Percentiles rank a stretch among this genome's conserved stretches.
Conservation (phyloP, 1,140 invertebrate genomes). For the Ostrea edulis region DNA sequence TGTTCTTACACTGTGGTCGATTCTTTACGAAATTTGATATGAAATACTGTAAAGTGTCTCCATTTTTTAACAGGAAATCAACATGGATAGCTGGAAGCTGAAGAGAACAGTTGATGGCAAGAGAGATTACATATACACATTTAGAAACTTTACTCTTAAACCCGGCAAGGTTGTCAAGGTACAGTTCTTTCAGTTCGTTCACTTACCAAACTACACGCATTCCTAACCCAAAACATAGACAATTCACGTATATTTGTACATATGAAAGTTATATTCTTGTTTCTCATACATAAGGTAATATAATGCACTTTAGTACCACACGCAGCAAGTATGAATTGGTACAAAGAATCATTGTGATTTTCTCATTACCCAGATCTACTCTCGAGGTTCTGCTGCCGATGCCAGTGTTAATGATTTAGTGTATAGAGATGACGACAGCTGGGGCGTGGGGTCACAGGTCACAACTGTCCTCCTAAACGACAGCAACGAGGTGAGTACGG, state of each 20-base stretch:
- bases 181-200: neutral
- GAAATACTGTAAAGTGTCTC: neutral
- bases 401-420: constrained; percentile 70
- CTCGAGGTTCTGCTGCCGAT: constrained; percentile 62
- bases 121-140: constrained; percentile 59
- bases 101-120: constrained; percentile 71
- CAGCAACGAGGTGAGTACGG: constrained; percentile 67
- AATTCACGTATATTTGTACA: too few species aligned
- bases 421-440: constrained; percentile 68
- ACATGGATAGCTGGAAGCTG: constrained; percentile 71
- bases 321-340: too few species aligned
- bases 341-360: too few species aligned
- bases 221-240: too few species aligned
- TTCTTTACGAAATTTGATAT: too few species aligned
- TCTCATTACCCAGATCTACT: constrained; percentile 60
- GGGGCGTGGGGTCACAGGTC: constrained; percentile 72
- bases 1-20: too few species aligned
- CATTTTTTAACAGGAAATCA: constrained; percentile 68
- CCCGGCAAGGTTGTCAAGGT: constrained; percentile 70
- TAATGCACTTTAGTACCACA: too few species aligned
- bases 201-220: too few species aligned
- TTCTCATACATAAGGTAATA: too few species aligned
- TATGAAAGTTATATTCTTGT: too few species aligned
- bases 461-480: constrained; percentile 70
- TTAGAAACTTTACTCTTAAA: constrained; percentile 67